These are phyloP conservation scores for Microplitis demolitor DNA, from an alignment of 1,140 invertebrate genomes.

Conservation along the genomic window DNA sequence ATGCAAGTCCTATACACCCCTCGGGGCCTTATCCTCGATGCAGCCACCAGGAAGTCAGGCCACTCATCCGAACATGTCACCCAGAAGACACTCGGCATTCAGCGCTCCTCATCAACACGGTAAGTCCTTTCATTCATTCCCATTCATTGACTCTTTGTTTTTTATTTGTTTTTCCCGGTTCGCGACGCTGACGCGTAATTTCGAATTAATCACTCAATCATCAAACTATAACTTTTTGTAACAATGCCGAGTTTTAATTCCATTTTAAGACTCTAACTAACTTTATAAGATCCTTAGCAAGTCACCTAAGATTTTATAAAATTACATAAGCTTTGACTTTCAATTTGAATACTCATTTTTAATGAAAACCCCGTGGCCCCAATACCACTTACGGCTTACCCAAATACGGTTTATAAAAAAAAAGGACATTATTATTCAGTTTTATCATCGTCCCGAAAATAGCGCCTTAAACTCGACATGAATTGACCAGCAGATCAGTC, in stretches of 20 bases:
- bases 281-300: too few species aligned
- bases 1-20: constrained; percentile 75
- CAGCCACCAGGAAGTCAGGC: constrained; percentile 71
- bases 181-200: neutral
- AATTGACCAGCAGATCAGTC: neutral
- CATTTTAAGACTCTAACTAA: too few species aligned
- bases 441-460: too few species aligned
- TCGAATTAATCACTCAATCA: too few species aligned
- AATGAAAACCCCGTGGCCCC: too few species aligned
- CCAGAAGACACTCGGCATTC: constrained; percentile 58
- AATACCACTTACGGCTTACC: too few species aligned
- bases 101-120: constrained; percentile 60
- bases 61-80: constrained; percentile 62
- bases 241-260: too few species aligned
- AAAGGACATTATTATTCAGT: neutral
- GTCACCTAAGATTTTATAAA: too few species aligned
- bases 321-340: too few species aligned
- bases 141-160: neutral
- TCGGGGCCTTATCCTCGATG: constrained; percentile 85
- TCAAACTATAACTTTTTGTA: too few species aligned
- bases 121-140: constrained; percentile 40
- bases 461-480: constrained; percentile 21
- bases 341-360: too few species aligned
- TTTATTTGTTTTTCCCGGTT: neutral
- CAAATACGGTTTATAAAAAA: neutral